Base-by-base conservation (phyloP, 2,113 vertebrate species). In the Morone saxatilis region DNA sequence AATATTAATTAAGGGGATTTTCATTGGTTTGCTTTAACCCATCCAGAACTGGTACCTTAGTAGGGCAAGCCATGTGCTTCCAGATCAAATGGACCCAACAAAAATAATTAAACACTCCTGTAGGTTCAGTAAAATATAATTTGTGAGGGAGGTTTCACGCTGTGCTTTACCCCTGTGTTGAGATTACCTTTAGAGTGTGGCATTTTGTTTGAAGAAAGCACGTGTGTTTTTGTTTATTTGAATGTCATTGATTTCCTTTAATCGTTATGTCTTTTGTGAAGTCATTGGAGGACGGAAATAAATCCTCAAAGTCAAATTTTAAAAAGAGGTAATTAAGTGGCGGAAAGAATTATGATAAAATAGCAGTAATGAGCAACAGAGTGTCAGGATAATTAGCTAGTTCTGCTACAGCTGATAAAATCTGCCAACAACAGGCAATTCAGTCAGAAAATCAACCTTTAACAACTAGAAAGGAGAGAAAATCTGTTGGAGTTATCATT, bases 281-380 rank as follows among this genome's bases (percentile, higher is more conserved):
- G 6, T 43, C 38, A 71, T 11, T 41, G 10, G 20, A 71, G 51
- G 53, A 4, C 13, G 6, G 22, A 31, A 41, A 6, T 22, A 54
- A 36, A 70, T 70, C 19, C 1, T 40, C 3, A 20, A 40, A 50
- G 12, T 14, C 19, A 9, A 62, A 50, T 74, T n/a, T 38, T 7
- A 61, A 22, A 31, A 62, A 57, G 19, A 11, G 19, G 22, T 57
- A n/a, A 67, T 77, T 67, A 57, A 57, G 12, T 57, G 9, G 75
- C 12, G 47, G 17, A 56, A 51, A 41, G 7, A 50, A 56, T 9
- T 45, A 0, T 13, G 16, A 65, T 31, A 8, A 54, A 54, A 19
- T 10, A 10, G 40, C 40, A 45, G 40, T 11, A 53, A 54, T 31
- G 73, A 41, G 38, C 61, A 43, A 43, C 6, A 20, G 61, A 11